A percentile compares a stretch with the other conserved stretches of the same genome.
phyloP scores from a whole-genome alignment of 2,797 vertebrate genomes.

The Mus spretus region DNA sequence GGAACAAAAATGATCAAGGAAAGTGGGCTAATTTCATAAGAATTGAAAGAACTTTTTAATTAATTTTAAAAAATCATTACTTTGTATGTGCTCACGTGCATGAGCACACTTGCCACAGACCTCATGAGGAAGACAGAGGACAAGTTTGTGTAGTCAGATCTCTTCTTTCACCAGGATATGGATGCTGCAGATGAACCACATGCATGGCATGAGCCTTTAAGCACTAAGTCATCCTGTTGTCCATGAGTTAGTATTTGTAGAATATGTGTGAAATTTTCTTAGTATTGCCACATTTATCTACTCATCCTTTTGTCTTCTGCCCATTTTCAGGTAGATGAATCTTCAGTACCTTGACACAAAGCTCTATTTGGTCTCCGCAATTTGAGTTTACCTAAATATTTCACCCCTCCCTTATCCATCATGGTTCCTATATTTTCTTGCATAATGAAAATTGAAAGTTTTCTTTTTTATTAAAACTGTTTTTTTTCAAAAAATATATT shows the following conservation, averaged over 20 bases:
- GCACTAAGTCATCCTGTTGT: background rate
- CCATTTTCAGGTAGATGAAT: accelerated
- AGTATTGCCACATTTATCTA: accelerated
- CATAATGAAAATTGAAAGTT: background rate
- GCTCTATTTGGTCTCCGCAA: background rate
- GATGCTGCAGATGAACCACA: background rate
- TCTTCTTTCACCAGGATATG: background rate
- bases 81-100: background rate
- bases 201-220: background rate
- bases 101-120: background rate
- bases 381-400: background rate
- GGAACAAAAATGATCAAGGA: background rate
- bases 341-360: accelerated
- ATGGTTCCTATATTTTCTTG: background rate
- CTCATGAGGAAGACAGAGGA: background rate
- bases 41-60: background rate
- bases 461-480: background rate
- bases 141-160: background rate
- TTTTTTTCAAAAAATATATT: background rate
- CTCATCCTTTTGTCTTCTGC: background rate
- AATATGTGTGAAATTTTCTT: background rate
- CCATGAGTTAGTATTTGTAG: background rate
- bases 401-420: background rate
- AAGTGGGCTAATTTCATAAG: background rate
- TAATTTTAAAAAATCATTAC: background rate